Percentiles rank a stretch among this genome's conserved stretches.
Evolutionary conservation across 2,888 invertebrate species (phyloP).

Genomic region (Cerastis rubricosa): DNA sequence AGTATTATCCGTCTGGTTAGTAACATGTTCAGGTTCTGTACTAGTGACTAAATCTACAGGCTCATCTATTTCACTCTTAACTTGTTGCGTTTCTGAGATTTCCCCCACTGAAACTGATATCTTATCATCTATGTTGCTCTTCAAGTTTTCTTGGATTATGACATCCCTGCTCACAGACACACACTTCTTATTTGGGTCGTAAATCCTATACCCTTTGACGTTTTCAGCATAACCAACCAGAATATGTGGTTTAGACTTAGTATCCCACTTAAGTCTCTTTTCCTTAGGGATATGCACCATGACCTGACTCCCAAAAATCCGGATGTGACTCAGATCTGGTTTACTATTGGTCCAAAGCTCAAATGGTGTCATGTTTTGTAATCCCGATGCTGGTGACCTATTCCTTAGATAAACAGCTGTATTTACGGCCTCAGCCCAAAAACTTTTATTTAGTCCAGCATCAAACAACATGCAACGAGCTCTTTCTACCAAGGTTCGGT

Average conservation of each 20-base stretch:
- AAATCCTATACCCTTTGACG: slow-evolving; percentile 32
- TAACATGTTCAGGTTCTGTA: slow-evolving; percentile 22
- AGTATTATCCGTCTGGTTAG: no score
- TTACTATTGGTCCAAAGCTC: no score
- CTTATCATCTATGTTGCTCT: no score
- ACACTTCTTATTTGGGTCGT: slow-evolving; percentile 14
- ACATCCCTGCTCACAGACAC: slow-evolving; percentile 23
- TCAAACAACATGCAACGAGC: no score
- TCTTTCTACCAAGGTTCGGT: no score
- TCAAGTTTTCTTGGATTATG: no score
- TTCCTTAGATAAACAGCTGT: no score
- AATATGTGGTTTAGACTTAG: slow-evolving; percentile 33
- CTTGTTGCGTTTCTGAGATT: neutral
- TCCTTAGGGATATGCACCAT: slow-evolving; percentile 44
- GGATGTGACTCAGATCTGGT: no score
- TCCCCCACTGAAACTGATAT: slow-evolving; percentile 27
- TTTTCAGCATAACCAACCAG: slow-evolving; percentile 26
- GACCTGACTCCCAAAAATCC: slow-evolving; percentile 30
- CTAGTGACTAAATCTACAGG: slow-evolving; percentile 28
- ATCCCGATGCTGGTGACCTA: no score
- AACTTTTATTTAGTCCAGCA: neutral
- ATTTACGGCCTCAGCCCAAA: neutral
- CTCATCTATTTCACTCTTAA: slow-evolving; percentile 15
- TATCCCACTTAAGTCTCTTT: slow-evolving; percentile 63
- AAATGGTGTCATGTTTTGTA: no score